Base-by-base conservation (phyloP, 2,113 vertebrate genomes). In the Pseudorasbora parva region DNA sequence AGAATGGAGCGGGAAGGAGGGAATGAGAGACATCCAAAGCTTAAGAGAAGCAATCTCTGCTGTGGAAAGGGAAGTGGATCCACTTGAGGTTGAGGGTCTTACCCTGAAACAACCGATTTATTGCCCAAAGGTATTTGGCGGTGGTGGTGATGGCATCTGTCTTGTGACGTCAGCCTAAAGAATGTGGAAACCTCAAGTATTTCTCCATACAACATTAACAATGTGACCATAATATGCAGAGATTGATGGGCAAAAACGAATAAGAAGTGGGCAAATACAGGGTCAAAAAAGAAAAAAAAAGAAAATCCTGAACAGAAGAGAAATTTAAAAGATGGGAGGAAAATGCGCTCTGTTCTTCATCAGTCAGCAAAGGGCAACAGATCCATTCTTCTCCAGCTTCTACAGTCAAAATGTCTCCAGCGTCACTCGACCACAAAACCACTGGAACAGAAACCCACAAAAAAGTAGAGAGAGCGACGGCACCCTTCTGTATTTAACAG, bases 391-490 rank as follows among this genome's bases (percentile, higher is more conserved):
- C 78, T 66, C 43, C 30, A 33, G 47, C 25, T 81, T 37, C 47
- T 37, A n/a, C 27, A 81, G 62, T 54, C 64, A 54, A 12, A 79
- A 66, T 7, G 77, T 79, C 59, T 79, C 41, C 59, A 79, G 66
- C 59, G 43, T 79, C 78, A 79, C 78, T 66, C 60, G 3, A 79
- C 66, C 82, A n/a, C 74, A 85, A 33, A 85, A 57, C 66, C 72
- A 71, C 51, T 59, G 49, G 43, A 75, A 86, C 64, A 90, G 89
- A 90, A 90, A 68, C 17, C 56, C 60, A 75, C 25, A 81, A 78
- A 73, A 71, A 86, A n/a, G 37, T 21, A 71, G 43, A 27, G 37
- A 30, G 23, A 49, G 60, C 25, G 33, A 78, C 12, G 60, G 15
- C 45, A 51, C 43, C 59, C 62, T 69, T 57, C 64, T 75, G 82